Evolutionary conservation across 2,113 vertebrate genomes (phyloP).

Genomic region (Gymnorhina tibicen): DNA sequence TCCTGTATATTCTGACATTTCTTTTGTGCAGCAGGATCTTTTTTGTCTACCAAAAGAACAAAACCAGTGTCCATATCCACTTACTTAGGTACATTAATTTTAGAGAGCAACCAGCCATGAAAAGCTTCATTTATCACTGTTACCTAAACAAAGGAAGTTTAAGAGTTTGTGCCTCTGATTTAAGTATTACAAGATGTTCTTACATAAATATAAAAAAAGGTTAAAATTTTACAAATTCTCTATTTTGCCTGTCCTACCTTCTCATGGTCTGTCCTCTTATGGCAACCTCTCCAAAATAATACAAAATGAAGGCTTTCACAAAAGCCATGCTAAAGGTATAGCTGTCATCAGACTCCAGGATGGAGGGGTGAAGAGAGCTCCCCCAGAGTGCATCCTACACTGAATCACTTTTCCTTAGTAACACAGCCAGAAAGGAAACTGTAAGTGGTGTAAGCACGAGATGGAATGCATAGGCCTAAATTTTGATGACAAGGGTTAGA

Average conservation of each 20-base stretch:
- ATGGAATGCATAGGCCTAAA: neutral
- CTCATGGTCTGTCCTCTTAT: neutral
- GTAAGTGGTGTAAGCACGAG: neutral
- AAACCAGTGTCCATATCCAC: neutral
- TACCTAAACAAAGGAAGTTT: neutral
- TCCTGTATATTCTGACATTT: neutral
- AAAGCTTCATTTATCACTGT: neutral
- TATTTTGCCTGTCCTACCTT: neutral
- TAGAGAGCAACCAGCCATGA: neutral
- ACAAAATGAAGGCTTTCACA: neutral
- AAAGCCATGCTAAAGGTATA: neutral
- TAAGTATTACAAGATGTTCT: neutral
- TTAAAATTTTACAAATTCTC: neutral
- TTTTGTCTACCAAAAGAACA: neutral
- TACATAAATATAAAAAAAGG: neutral
- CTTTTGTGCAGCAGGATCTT: neutral
- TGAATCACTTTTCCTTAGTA: neutral
- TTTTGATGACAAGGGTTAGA: neutral
- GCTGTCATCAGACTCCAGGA: neutral
- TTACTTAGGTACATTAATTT: neutral
- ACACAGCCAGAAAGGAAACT: neutral
- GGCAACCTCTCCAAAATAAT: neutral
- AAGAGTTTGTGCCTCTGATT: neutral
- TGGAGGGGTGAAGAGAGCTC: neutral
- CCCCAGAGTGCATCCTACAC: neutral